Evolutionary conservation across 2,113 vertebrate species (phyloP), one percentile per base, ranked within the genome.

Genomic region (Rhinolophus ferrumequinum): DNA sequence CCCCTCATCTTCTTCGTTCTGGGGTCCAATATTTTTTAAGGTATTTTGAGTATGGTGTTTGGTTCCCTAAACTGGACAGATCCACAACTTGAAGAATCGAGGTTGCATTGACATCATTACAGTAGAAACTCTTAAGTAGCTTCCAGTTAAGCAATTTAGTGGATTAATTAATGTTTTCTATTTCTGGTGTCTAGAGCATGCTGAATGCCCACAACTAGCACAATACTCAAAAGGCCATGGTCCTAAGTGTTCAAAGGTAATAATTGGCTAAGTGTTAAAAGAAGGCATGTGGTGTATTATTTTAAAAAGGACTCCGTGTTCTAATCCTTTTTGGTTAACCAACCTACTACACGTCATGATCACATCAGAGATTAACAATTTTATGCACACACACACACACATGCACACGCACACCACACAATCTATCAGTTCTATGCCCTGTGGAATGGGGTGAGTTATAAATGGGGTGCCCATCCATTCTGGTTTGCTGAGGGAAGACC

Each of bases 1-100:
- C 3, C 3, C 19, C 12, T 93, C 9, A 4, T 95, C 10, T 69
- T 94, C 73, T 95, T 60, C 19, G 4, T 81, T 88, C 30, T 67
- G 6, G 62, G 67, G 30, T 41, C 44, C 5, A 72, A 0, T 70
- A 76, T 12, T 60, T 94, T 90, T 93, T 75, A n/a, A 66, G 33
- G 6, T 56, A 30, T 84, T 97, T 90, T 44, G 67, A 83, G 16
- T 92, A 84, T 15, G 30, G 1, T 62, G 12, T 84, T 83, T 84
- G 64, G 47, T 76, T 96, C 33, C 67, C 76, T 67, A 72, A 47
- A 16, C 38, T 94, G 69, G 70, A 70, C 94, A 88, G 44, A 87
- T 47, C 70, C 30, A 58, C 64, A 67, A 6, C 35, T 88, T 86
- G 54, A 93, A 60, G 70, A 54, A 94, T 86, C 75, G 72, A 84